Evolutionary conservation across 2,797 vertebrate genomes (phyloP).

Genomic region (Chloroceryle inda): DNA sequence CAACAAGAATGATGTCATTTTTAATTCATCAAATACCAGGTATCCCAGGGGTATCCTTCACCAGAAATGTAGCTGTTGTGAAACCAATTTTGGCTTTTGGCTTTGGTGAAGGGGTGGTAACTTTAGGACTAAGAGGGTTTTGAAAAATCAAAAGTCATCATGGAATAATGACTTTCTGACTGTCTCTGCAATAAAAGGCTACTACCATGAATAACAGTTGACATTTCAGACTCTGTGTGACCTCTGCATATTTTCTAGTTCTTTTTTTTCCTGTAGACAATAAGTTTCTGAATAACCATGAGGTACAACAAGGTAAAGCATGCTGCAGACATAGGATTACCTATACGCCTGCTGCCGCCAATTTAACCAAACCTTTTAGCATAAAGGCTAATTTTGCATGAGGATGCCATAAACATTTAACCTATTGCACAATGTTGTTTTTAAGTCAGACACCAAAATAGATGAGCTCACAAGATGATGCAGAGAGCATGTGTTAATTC

Average conservation of each 20-base stretch:
- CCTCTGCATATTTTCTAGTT: neutral
- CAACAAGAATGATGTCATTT: constrained; percentile 43
- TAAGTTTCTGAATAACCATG: neutral
- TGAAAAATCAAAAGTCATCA: constrained; percentile 3
- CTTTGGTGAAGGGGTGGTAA: neutral
- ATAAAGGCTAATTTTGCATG: neutral
- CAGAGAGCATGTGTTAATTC: neutral
- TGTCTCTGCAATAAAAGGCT: neutral
- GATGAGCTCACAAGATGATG: neutral
- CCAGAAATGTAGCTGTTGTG: neutral
- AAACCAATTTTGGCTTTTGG: constrained; percentile 17
- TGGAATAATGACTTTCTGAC: neutral
- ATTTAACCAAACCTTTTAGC: neutral
- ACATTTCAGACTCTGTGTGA: constrained; percentile 5
- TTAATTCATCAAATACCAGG: constrained; percentile 42
- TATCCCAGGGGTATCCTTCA: constrained; percentile 20
- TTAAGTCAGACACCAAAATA: neutral
- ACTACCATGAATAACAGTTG: neutral
- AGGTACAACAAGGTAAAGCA: neutral
- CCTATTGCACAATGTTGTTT: constrained; percentile 36
- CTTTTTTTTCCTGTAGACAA: neutral
- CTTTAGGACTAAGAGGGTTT: constrained; percentile 1
- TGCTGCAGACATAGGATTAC: neutral
- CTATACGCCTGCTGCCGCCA: neutral
- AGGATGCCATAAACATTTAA: neutral